These are phyloP conservation scores for Tauraco hartlaubi DNA, from an alignment of 2,797 vertebrate genomes.

Conservation along the genomic window DNA sequence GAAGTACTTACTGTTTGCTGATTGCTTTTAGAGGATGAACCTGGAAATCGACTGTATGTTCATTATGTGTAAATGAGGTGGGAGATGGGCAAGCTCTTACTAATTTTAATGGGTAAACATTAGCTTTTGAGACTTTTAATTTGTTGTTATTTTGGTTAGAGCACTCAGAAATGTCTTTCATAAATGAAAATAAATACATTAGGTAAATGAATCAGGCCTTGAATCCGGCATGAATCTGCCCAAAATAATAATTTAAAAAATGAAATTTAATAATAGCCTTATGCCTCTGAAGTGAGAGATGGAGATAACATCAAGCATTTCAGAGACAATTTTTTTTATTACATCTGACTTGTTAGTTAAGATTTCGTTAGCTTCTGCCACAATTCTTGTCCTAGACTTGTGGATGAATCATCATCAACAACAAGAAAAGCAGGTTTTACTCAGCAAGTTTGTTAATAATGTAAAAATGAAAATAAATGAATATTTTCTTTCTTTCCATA, in stretches of 20 bases:
- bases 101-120: neutral
- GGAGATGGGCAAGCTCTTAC: neutral
- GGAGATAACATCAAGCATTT: neutral
- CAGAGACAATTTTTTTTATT: neutral
- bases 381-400: neutral
- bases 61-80: neutral
- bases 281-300: neutral
- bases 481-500: neutral
- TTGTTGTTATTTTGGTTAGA: constrained; percentile 14
- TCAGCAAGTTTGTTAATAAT: constrained; percentile 13
- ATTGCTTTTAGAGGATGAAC: neutral
- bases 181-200: neutral
- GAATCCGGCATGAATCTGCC: neutral
- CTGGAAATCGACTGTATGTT: neutral
- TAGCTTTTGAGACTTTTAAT: constrained; percentile 7
- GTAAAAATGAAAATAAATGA: constrained; percentile 5
- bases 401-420: neutral
- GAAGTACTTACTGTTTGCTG: neutral
- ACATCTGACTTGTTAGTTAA: neutral
- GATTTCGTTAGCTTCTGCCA: neutral
- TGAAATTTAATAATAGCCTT: neutral
- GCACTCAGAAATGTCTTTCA: neutral
- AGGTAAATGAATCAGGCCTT: neutral
- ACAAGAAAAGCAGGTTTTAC: constrained; percentile 5
- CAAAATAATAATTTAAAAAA: neutral